Evolutionary conservation across 2,113 vertebrate genomes (phyloP), one percentile per base, ranked within the genome.

Genomic region (Salvator merianae): DNA sequence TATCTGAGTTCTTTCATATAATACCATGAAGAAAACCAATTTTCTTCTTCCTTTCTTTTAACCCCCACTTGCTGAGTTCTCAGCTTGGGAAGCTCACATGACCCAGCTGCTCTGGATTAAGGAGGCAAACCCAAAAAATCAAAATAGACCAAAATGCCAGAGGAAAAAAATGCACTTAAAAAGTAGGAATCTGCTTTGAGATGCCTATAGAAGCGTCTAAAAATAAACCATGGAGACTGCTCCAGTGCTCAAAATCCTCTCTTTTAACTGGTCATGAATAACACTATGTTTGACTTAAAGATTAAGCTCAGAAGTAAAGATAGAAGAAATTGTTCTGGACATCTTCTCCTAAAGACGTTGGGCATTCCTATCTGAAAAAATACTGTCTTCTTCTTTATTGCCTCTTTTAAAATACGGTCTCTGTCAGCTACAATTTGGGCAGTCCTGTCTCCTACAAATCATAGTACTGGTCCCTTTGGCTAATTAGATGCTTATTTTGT

Each of bases 111-210:
- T 77, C 85, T 90, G 89, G 78, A 80, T 88, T 84, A 82, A 69
- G 82, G 73, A 43, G 55, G 47, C 55, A 71, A 68, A 24, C 76
- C 53, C 22, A 79, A 30, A 86, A 82, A 85, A 92, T 43, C 83
- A 73, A 89, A 74, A 89, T 63, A 85, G 32, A 81, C 62, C 87
- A 38, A 91, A 89, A 92, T 87, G 36, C 47, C 71, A 85, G 76
- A 79, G 70, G 36, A 86, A 90, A 53, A 90, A 86, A 63, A 47
- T 82, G n/a, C n/a, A 86, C 79, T 88, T 90, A 91, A 91, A 94
- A 93, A 87, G 79, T 79, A 13, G 89, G 89, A 87, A 84, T 73
- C 85, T 85, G 85, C 84, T 88, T 87, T 76, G 85, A 76, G 88
- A 91, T 72, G 89, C 88, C 79, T 80, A 86, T 88, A 88, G 77